Base-by-base conservation (phyloP, 2,113 vertebrate species). In the Miniopterus natalensis region DNA sequence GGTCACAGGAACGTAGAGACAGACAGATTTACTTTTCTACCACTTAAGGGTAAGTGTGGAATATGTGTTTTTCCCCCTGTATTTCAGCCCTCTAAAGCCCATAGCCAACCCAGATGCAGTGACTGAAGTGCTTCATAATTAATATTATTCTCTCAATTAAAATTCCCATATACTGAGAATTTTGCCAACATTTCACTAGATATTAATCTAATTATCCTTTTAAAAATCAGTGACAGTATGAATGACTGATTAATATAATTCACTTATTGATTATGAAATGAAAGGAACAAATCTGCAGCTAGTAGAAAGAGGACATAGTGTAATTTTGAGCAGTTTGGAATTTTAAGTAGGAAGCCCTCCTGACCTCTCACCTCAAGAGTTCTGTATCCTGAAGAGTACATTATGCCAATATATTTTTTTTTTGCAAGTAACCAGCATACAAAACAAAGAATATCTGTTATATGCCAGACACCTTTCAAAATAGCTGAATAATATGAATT, bases 121-220 rank as follows among this genome's bases (percentile, higher is more conserved):
- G 42, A 49, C 68, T 74, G 17, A 93, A 86, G 89, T 84, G 84
- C 70, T 91, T 92, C 15, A 1, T 95, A 65, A 75, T 95, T 94
- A 92, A 59, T 78, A 31, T 53, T 95, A 18, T 96, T 91, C 68
- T 23, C 25, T 94, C 86, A 84, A 3, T 83, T 91, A 86, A 61
- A 96, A 86, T 93, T 53, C 81, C 53, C 87, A 12, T 66, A 27
- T 78, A 73, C 14, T 3, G 59, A 74, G 80, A 36, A 68, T 68
- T 68, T 68, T 68, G 18, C 36, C 18, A 70, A 18, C 59, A 85
- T 88, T 74, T 83, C 42, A 61, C 75, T 65, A 95, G 78, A 88
- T 83, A 78, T 81, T 95, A 79, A 89, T 79, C 68, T 83, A 70
- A 89, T 94, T 95, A 89, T 97, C 78, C 92, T 61, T 49, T 45